Evolutionary conservation across 2,113 vertebrate species (phyloP).

Genomic region (Prionailurus bengalensis): DNA sequence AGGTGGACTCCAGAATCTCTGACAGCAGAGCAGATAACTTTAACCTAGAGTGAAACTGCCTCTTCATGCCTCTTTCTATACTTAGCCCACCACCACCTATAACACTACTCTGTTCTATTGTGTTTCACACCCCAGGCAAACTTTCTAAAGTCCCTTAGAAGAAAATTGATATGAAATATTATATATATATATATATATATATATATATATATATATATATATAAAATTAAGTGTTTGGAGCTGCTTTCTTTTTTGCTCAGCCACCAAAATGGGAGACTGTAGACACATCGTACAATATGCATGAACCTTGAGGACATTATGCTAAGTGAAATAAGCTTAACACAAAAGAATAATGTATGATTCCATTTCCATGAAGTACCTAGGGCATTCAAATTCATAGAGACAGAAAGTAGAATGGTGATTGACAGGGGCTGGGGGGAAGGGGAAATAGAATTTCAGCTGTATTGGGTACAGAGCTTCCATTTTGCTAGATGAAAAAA

Average conservation of each 20-base stretch:
- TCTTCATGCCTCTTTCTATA: background rate
- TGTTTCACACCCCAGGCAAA: background rate
- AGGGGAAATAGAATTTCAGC: background rate
- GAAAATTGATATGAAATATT: background rate
- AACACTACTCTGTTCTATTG: background rate
- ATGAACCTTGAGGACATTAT: background rate
- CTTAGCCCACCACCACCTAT: too few species aligned
- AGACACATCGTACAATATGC: background rate
- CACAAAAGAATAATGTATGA: background rate
- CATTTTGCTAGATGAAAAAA: background rate
- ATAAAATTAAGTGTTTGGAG: background rate
- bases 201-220: background rate
- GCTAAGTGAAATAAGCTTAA: background rate
- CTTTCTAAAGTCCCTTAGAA: background rate
- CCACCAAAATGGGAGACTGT: background rate
- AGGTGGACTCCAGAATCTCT: background rate
- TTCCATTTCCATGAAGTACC: background rate
- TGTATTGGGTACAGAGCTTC: background rate
- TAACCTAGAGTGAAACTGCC: background rate
- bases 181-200: background rate
- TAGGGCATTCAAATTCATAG: background rate
- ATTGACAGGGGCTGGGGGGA: background rate
- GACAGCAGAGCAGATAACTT: background rate
- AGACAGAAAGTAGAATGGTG: background rate
- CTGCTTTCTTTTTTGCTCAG: background rate